Evolutionary conservation across 2,888 invertebrate genomes (phyloP).

Genomic region (Harpalus rufipes): DNA sequence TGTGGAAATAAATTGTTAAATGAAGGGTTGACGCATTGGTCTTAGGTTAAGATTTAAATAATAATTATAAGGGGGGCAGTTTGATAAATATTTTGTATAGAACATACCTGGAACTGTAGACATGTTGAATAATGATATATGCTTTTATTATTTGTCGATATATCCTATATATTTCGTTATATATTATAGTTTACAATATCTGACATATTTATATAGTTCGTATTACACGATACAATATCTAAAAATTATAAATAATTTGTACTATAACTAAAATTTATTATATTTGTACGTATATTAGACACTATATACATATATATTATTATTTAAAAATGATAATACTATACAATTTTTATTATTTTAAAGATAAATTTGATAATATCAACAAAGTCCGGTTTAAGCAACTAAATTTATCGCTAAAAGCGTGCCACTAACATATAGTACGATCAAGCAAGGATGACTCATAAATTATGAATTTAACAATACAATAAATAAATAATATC

Average conservation of each 20-base stretch:
- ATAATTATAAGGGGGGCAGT: neutral
- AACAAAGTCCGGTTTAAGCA: no score
- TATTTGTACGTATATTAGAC: neutral
- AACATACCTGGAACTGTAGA: conserved; percentile 25
- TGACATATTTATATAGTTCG: neutral
- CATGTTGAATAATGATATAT: neutral
- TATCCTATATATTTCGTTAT: neutral
- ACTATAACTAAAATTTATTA: neutral
- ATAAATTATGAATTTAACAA: neutral
- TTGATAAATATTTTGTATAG: neutral
- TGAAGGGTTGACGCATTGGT: conserved; percentile 4
- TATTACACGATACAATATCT: neutral
- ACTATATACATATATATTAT: neutral
- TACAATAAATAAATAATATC: neutral
- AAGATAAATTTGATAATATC: no score
- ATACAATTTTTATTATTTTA: no score
- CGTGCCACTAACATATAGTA: no score
- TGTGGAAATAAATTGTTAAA: conserved; percentile 15
- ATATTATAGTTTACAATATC: conserved; percentile 5
- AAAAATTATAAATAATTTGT: neutral
- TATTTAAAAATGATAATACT: no score
- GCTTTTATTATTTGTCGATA: neutral
- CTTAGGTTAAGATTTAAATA: conserved; percentile 11
- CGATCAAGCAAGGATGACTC: no score
- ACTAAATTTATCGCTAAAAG: no score